These are phyloP conservation scores for Luperina nickerlii DNA, from an alignment of 2,888 invertebrate species.

Conservation along the genomic window DNA sequence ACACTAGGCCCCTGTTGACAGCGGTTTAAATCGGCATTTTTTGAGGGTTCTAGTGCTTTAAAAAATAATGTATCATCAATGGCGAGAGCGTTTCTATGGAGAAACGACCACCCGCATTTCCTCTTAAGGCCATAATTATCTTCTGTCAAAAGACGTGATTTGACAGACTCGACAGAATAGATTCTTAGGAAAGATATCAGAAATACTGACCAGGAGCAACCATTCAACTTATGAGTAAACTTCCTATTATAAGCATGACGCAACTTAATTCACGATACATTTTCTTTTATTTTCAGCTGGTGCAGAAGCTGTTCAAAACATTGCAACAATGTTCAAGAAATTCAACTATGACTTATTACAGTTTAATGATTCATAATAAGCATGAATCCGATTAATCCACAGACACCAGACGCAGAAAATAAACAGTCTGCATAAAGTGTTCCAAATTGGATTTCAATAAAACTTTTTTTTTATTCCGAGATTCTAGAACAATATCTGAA, in stretches of 20 bases:
- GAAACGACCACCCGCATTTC: too few species aligned
- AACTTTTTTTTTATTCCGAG: not conserved
- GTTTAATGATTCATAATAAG: conserved; percentile 18
- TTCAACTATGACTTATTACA: not conserved
- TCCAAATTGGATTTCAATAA: not conserved
- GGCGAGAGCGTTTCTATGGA: too few species aligned
- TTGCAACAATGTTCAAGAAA: conserved; percentile 2
- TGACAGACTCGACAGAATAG: not conserved
- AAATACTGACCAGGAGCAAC: conserved; percentile 1
- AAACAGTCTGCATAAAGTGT: conserved; percentile 13
- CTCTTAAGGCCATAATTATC: not conserved
- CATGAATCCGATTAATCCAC: conserved; percentile 5
- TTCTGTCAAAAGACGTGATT: not conserved
- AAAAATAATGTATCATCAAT: too few species aligned
- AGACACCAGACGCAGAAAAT: conserved; percentile 14
- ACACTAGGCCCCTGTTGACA: too few species aligned
- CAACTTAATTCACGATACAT: conserved; percentile 7
- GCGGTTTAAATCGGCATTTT: too few species aligned
- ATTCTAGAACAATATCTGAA: not conserved
- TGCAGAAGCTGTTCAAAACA: conserved; percentile 3
- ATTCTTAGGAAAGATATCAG: not conserved
- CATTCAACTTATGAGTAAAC: conserved; percentile 17
- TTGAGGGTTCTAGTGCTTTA: too few species aligned
- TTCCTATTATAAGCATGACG: conserved; percentile 33
- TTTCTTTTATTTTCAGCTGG: conserved; percentile 28